A percentile compares a stretch with the other conserved stretches of the same genome.
These are phyloP conservation scores for Heliconius hortense DNA, from an alignment of 2,888 invertebrate genomes.

Conservation along the genomic window DNA sequence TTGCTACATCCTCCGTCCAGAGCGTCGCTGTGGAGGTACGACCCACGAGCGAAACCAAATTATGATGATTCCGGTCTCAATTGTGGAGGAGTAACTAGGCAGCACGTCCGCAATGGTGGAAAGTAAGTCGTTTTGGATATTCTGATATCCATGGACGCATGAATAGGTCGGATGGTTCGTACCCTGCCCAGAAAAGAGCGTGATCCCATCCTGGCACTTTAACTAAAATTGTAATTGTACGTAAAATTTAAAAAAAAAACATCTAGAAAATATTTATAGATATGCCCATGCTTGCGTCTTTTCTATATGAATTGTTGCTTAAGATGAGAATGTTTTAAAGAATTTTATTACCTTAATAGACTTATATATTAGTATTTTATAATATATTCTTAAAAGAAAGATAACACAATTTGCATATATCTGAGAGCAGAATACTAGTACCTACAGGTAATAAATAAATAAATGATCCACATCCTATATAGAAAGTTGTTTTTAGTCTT, in stretches of 20 bases:
- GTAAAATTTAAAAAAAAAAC: too few species aligned
- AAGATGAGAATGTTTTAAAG: neutral
- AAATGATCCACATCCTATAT: neutral
- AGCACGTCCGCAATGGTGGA: conserved; percentile 88
- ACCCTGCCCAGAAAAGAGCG: too few species aligned
- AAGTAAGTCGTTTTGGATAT: conserved; percentile 65
- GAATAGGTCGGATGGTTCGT: too few species aligned
- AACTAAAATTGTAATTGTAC: too few species aligned
- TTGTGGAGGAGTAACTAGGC: conserved; percentile 90
- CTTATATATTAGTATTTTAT: neutral
- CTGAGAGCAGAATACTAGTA: too few species aligned
- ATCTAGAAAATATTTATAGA: too few species aligned
- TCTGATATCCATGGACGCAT: neutral
- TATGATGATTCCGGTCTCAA: conserved; percentile 93
- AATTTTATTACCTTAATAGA: neutral
- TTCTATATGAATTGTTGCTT: neutral
- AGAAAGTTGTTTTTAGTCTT: neutral
- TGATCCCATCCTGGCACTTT: too few species aligned
- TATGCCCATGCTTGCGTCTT: too few species aligned
- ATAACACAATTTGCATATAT: too few species aligned
- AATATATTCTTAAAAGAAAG: too few species aligned
- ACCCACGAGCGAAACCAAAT: conserved; percentile 88
- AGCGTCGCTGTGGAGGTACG: conserved; percentile 91
- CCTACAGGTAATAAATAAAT: too few species aligned
- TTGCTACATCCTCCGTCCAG: conserved; percentile 89